Percentiles rank a stretch among this genome's conserved stretches.
Evolutionary conservation across 2,797 vertebrate species (phyloP).

Genomic region (Macropus fuliginosus): DNA sequence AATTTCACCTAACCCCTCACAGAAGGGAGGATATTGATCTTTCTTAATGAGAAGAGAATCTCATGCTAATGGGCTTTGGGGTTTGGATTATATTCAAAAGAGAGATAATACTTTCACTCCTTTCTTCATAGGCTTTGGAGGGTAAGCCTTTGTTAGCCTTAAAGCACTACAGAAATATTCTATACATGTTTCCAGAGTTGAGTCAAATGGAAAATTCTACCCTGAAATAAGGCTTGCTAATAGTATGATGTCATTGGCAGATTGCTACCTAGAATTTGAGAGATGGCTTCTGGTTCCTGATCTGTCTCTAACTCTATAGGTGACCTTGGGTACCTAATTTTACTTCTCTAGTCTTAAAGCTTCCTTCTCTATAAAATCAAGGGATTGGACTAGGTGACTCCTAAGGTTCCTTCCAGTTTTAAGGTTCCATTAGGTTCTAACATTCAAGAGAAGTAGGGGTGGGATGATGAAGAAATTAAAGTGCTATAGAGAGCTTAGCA

Average conservation of each 20-base stretch:
- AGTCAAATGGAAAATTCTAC: not conserved
- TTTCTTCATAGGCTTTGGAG: not conserved
- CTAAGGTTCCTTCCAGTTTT: not conserved
- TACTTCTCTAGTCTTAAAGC: not conserved
- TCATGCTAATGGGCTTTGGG: not conserved
- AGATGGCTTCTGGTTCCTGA: no score
- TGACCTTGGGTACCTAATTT: conserved; percentile 17
- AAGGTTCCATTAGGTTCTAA: not conserved
- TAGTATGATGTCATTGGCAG: not conserved
- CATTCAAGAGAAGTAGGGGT: not conserved
- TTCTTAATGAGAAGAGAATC: no score
- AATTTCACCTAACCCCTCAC: not conserved
- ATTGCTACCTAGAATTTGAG: no score
- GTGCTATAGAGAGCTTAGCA: conserved; percentile 27
- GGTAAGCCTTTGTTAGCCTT: not conserved
- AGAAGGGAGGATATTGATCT: not conserved
- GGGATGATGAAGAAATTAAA: not conserved
- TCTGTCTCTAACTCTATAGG: not conserved
- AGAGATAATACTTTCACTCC: not conserved
- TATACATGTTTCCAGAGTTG: not conserved
- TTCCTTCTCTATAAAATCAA: not conserved
- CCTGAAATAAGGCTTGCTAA: no score
- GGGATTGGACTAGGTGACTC: not conserved
- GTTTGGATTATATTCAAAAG: not conserved
- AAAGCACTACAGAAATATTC: not conserved